Base-by-base conservation (phyloP, 1,140 invertebrate species). In the Drosophila athabasca region DNA sequence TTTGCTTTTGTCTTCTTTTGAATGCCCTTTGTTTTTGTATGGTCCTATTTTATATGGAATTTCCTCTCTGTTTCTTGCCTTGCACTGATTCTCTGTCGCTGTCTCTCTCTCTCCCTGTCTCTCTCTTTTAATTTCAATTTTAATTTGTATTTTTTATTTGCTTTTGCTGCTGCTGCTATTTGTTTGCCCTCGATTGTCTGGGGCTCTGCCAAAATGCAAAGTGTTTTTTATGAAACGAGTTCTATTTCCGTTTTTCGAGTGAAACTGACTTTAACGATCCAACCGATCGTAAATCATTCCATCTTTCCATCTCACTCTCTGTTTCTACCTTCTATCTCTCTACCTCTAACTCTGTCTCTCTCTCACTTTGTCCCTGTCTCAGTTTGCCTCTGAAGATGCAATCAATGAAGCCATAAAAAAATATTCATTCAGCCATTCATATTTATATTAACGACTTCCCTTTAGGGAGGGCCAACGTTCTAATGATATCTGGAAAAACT, bases 221-320 rank as follows among this genome's bases (percentile, higher is more conserved):
- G 71, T 71, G 53, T 46, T 43, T 66, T 69, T 80, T 75, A 65
- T 69, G 68, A 75, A 75, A 74, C 72, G 62, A 74, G 70, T 74
- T 75, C 62, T 75, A 74, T 75, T 74, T 75, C 72, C 72, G 72
- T 66, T 75, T 74, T 75, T 15, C 43, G 22, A 39, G 35, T 39
- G 35, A 39, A 39, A 39, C 48, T 69, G 57, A 49, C 59, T 59
- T 73, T 59, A 69, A 69, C 66, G 66, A 69, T 26, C 44, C 35
- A 11, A 39, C 6, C 44, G 51, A 68, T 66, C 66, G 68, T 69
- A 68, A 69, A 69, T 69, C 66, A 69, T 68, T 39, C 50, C 45
- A 39, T 31, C 17, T 65, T 44, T 48, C 6, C 26, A 29, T 29
- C 31, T 35, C 31, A 11, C 6, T 22, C 24, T 11, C 61, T 65